Base-by-base conservation (phyloP, 2,113 vertebrate genomes). In the Cynoglossus semilaevis region DNA sequence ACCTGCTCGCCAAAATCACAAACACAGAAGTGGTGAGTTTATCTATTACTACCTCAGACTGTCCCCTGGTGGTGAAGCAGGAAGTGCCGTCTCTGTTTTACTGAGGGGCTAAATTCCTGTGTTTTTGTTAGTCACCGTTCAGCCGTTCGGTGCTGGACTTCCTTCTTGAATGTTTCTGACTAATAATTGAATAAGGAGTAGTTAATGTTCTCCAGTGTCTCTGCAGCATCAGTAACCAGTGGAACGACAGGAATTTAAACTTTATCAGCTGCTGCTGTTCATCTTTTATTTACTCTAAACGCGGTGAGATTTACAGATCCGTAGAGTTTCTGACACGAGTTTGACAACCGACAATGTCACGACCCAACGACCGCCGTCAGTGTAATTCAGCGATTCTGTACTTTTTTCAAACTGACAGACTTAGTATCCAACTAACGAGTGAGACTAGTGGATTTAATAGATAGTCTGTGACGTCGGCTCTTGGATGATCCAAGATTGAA, bases 1-100 rank as follows among this genome's bases (percentile, higher is more conserved):
- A 96, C 65, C 92, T 95, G 72, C 87, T 98, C 89, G 96, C 96
- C 86, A 98, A 94, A 89, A 95, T 98, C 87, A 97, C 95, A 80
- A 94, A 95, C 88, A 96, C 93, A 70, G 96, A 98, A 83, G 94
- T 97, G 94, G 96, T 98, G 86, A 93, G 96, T 93, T 72, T 49
- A 11, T 51, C 34, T 44, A 5, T 10, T 35, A 6, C 14, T 47
- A 29, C 19, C 15, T 48, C 6, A n/a, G 1, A 57, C 43, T 6
- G 22, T 4, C 22, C 22, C 22, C 17, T 45, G 58, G 13, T 22
- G 12, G 14, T 13, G 37, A 1, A 38, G 12, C 37, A 38, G 37
- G 8, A 10, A 53, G 14, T 3, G 29, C 7, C 34, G 55, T 35
- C 18, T 19, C 5, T 15, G 1, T 38, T 61, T 35, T 22, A 15